Evolutionary conservation across 2,113 vertebrate species (phyloP).

Genomic region (Melanostigma gelatinosum): DNA sequence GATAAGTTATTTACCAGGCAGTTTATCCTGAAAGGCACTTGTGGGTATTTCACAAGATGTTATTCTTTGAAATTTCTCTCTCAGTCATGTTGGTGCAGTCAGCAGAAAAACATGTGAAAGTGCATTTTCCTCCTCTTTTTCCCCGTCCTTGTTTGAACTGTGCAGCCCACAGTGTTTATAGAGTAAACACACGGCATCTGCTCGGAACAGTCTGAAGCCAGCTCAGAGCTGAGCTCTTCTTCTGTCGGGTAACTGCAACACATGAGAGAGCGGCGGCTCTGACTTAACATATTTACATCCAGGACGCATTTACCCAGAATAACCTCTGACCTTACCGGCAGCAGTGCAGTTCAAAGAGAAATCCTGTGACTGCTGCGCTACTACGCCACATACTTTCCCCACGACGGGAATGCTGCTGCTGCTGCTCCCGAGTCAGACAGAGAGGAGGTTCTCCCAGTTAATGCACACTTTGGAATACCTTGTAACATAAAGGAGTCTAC

Average conservation of each 20-base stretch:
- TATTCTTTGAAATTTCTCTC: neutral
- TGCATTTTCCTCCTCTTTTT: neutral
- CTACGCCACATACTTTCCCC: conserved; percentile 76
- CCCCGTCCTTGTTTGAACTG: conserved; percentile 37
- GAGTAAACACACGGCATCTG: conserved; percentile 42
- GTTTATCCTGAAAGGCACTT: neutral
- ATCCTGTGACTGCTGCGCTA: conserved; percentile 77
- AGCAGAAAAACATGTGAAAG: conserved; percentile 24
- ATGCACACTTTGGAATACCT: conserved; percentile 65
- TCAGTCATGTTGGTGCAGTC: conserved; percentile 2
- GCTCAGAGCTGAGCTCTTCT: conserved; percentile 5
- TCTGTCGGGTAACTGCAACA: neutral
- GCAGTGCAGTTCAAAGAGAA: conserved; percentile 67
- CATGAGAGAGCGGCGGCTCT: conserved; percentile 2
- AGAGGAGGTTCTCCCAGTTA: conserved; percentile 49
- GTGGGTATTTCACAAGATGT: neutral
- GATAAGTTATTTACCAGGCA: neutral
- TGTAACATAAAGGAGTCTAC: conserved; percentile 23
- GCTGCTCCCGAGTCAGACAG: conserved; percentile 36
- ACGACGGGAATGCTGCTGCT: conserved; percentile 73
- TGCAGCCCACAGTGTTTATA: conserved; percentile 32
- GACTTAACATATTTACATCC: conserved; percentile 61
- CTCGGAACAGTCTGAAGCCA: conserved; percentile 24
- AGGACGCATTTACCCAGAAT: conserved; percentile 70
- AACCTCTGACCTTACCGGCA: conserved; percentile 63